Base-by-base conservation (phyloP, 2,113 vertebrate species). In the Xiphophorus couchianus region DNA sequence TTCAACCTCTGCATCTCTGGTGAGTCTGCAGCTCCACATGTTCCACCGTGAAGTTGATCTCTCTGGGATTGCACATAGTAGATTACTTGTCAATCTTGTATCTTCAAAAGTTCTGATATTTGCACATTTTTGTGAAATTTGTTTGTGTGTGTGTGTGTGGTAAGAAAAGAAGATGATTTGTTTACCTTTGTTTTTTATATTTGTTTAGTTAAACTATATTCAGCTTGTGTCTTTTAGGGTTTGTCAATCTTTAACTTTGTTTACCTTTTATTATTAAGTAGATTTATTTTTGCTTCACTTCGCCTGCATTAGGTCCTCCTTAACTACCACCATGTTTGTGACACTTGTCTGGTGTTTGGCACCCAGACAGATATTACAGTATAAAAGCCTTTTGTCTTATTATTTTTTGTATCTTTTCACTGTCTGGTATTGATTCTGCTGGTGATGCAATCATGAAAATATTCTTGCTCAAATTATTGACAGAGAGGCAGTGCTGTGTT, bases 1-100 rank as follows among this genome's bases (percentile, higher is more conserved):
- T 90, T 92, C 84, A 86, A 88, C 82, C 90, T 92, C 86, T 90
- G 89, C 82, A 86, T 91, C 77, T 67, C 76, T 0, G 91, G 91
- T 92, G 83, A 37, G 74, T 65, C 37, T 28, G 29, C 28, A 39
- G 33, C 5, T 25, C 77, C 66, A 12, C 39, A 69, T 75, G 67
- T 37, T 62, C 75, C 64, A 69, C 68, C 69, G 64, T 66, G 17
- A 78, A 66, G 51, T 62, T 67, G 69, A 35, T 30, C 61, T 19
- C 44, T 48, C 44, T 19, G 15, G 14, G 44, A 4, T 19, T 58
- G 25, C 51, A 25, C 25, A 8, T 1, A n/a, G 25, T 25, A n/a
- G 51, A 10, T 58, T 10, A 58, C 19, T 25, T 58, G 15, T 51
- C 17, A 54, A 10, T 54, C 4, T 54, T 28, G 22, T 22, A 33